Evolutionary conservation across 2,113 vertebrate genomes (phyloP), one percentile per base, ranked within the genome.

Genomic region (Myxocyprinus asiaticus): DNA sequence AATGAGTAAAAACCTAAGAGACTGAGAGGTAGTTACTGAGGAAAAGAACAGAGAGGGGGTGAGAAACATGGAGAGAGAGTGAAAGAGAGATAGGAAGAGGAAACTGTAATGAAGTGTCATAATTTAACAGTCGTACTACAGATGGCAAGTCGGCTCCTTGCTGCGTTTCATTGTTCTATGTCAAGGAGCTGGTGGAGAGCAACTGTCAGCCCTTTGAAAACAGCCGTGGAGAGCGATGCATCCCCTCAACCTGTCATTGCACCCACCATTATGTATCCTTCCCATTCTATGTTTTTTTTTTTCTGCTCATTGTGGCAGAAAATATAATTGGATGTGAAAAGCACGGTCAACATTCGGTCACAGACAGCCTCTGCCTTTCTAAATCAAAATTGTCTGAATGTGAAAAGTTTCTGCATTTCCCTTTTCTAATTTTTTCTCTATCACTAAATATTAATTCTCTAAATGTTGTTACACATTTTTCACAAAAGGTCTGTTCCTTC

Each of bases 21-120:
- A 48, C 11, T 50, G 76, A 48, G 42, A 45, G 33, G 61, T 14
- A 70, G 8, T 11, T n/a, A 42, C 22, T n/a, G 11, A 56, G 9
- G 22, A 45, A 72, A 8, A 17, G 58, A 56, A 59, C 51, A 68
- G 22, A 33, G 22, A 33, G 22, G 22, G 22, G 22, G 22, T 33
- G 22, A 33, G 22, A 33, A 14, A 59, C 3, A 80, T 4, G 48
- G 17, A n/a, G 11, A 72, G 47, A 71, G 44, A 61, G 22, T 33
- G 22, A 33, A 33, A 33, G 22, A 33, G 55, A 43, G 56, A 62
- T 10, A 70, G 44, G 22, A 15, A 73, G 51, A 45, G 66, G 64
- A 53, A 65, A 53, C 68, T 83, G 80, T 79, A 71, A 85, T 70
- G 58, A 83, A 84, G 68, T 73, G 72, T 82, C 80, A 84, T 84